Base-by-base conservation (phyloP, 2,797 vertebrate species). In the Rhadinocentrus ornatus region DNA sequence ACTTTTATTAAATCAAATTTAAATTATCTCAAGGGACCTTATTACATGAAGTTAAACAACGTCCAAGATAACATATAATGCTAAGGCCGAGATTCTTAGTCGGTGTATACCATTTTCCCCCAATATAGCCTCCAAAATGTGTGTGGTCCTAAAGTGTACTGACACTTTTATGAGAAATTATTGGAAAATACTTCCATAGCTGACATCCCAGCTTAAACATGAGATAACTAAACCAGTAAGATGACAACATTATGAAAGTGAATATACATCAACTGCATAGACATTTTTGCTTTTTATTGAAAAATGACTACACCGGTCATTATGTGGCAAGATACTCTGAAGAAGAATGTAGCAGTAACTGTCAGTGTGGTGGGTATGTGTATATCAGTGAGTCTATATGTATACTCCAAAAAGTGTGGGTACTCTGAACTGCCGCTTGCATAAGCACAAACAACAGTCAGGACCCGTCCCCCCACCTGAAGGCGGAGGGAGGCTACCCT, bases 271-370 rank as follows among this genome's bases (percentile, higher is more conserved):
- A 3, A 62, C 6, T 4, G 39, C 29, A 18, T 24, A 31, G 22
- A 65, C n/a, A 59, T 77, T 48, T n/a, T 50, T 72, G 35, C 16
- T 16, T 86, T 92, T 92, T 90, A 91, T 89, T 92, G 72, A 58
- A 84, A 81, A 80, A 77, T 54, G 70, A 81, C 75, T 78, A 81
- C 78, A 82, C 53, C 18, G 65, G 75, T 80, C 64, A 81, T 83
- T 77, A 83, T 80, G 75, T 84, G 83, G 62, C 69, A 85, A 84
- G 86, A 59, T 77, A 75, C 77, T 75, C 66, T 70, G 55, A 79
- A 83, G 54, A 75, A 86, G 81, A 72, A 82, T 75, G 46, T 82
- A 50, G 81, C 50, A 62, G 54, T 76, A 56, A 78, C 60, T 78
- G 57, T 69, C 67, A 50, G 48, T 39, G 62, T 41, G 66, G 60